A percentile compares a stretch with the other conserved stretches of the same genome.
Evolutionary conservation across 92 coral and sea anemone genomes (phyloP).

Genomic region (Plumapathes pennacea): DNA sequence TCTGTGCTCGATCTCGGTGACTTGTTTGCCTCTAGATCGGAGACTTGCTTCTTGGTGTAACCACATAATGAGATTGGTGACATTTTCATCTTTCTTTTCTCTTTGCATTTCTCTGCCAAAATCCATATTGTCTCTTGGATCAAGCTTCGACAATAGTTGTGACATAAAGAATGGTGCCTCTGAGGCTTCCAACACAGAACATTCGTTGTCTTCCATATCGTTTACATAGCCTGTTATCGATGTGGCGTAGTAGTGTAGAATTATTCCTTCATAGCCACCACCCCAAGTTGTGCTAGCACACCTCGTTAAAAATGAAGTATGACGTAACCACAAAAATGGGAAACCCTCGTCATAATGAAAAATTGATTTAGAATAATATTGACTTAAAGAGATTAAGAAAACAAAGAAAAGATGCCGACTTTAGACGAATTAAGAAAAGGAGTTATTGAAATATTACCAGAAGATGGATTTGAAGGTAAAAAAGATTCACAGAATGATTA

Average conservation of each 20-base stretch:
- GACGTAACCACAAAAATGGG: too few species aligned
- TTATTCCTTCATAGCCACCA: too few species aligned
- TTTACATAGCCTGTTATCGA: constrained; percentile 23
- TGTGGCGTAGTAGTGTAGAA: constrained; percentile 15
- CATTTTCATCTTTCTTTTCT: constrained; percentile 39
- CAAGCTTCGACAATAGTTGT: constrained; percentile 46
- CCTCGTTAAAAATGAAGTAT: too few species aligned
- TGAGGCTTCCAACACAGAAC: constrained; percentile 22
- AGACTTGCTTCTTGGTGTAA: constrained; percentile 57
- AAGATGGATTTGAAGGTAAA: too few species aligned
- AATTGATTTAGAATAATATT: too few species aligned
- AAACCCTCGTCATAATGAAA: too few species aligned
- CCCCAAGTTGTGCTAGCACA: too few species aligned
- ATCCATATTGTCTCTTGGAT: constrained; percentile 30
- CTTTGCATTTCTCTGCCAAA: constrained; percentile 53
- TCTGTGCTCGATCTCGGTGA: not conserved
- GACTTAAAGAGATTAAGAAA: too few species aligned
- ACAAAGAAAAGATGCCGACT: too few species aligned
- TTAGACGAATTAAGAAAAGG: too few species aligned
- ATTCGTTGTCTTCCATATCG: constrained; percentile 64
- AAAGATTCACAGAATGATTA: too few species aligned
- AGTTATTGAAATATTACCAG: too few species aligned
- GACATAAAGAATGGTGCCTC: constrained; percentile 58
- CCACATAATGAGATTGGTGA: constrained; percentile 38
- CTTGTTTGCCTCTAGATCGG: constrained; percentile 54